Base-by-base conservation (phyloP, 2,797 vertebrate genomes). In the Rhabdophis nuchalis region DNA sequence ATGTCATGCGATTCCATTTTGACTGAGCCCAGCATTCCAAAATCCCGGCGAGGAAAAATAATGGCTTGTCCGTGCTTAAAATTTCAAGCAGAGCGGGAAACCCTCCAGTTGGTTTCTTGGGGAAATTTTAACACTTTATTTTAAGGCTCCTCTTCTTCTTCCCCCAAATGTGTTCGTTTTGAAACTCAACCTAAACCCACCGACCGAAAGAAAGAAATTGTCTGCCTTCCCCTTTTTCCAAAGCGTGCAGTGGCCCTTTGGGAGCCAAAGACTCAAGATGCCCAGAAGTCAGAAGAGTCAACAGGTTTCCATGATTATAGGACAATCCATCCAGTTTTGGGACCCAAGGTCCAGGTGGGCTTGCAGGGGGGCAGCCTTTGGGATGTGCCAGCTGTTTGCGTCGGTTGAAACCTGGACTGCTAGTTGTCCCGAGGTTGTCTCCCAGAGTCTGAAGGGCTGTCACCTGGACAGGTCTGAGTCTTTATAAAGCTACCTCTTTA, bases 1-100 rank as follows among this genome's bases (percentile, higher is more conserved):
- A 98, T 95, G 94, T 98, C 98, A 87, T 98, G 98, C 25, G 97
- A 97, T 97, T 98, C 98, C 98, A 98, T 98, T 97, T 98, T 98
- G 97, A 98, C 98, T 50, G 98, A 98, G 95, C 97, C 98, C 98
- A 98, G 98, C 98, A 98, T 98, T 97, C 98, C 98, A 92, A 93
- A 91, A 50, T 56, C 86, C 92, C 54, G 32, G 60, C 18, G 25
- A 82, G n/a, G 52, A 46, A 54, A 57, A 54, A 56, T 7, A 25
- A 32, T 82, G 77, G 68, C 27, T 46, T 52, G 29, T 82, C 23
- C 5, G 18, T 56, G 18, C 16, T 68, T 23, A 50, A 89, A 86
- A 88, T 85, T 32, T 27, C 89, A 92, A 82, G 72, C 36, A 46
- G 72, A 82, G 41, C 18, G 72, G 36, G 72, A 46, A 82, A 86